A percentile compares a stretch with the other conserved stretches of the same genome.
Evolutionary conservation across 1,140 invertebrate genomes (phyloP).

Genomic region (Goniozus legneri): DNA sequence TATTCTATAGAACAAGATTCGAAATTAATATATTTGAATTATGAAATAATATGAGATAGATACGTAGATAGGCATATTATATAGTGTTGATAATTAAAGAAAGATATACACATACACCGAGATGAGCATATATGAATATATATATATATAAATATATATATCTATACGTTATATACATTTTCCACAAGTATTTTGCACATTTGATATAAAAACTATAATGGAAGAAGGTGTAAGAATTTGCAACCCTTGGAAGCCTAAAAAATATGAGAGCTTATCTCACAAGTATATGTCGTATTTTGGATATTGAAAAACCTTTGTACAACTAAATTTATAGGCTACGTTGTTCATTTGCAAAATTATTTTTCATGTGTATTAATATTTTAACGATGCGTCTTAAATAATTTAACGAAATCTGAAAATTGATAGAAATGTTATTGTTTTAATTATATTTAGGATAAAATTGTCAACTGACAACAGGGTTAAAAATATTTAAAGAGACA

Average conservation of each 20-base stretch:
- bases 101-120: slow-evolving; percentile 25
- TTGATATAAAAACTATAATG: slow-evolving; percentile 41
- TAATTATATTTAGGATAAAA: no score
- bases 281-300: slow-evolving; percentile 26
- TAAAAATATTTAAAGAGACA: no score
- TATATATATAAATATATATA: slow-evolving; percentile 19
- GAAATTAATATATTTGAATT: slow-evolving; percentile 50
- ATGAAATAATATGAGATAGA: slow-evolving; percentile 40
- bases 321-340: background rate
- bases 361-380: no score
- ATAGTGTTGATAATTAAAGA: slow-evolving; percentile 44
- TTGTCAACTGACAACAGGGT: no score
- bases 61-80: slow-evolving; percentile 40
- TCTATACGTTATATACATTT: slow-evolving; percentile 43
- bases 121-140: slow-evolving; percentile 16
- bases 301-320: slow-evolving; percentile 14
- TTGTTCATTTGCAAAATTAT: no score
- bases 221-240: slow-evolving; percentile 23
- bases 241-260: slow-evolving; percentile 34
- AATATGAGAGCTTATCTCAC: slow-evolving; percentile 31
- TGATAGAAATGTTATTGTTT: no score
- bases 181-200: slow-evolving; percentile 53
- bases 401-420: no score
- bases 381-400: no score
- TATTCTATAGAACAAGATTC: slow-evolving; percentile 44